Conservation (phyloP, 53 echinoderm and acorn worm species). For the Holothuria scabra region DNA sequence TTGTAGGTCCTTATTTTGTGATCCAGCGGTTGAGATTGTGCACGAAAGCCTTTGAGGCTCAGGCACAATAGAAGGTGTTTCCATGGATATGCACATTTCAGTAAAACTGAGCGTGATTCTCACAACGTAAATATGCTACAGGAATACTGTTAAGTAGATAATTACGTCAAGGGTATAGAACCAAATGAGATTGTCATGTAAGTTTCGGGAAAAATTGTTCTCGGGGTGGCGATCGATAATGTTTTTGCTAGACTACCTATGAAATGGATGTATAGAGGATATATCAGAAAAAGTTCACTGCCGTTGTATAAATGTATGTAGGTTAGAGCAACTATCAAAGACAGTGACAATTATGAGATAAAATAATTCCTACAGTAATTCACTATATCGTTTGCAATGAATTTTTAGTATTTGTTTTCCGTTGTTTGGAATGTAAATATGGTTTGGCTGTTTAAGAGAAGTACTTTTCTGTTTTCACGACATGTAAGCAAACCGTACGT, state of each 20-base stretch:
- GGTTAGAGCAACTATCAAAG: background rate
- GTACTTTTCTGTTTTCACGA: background rate
- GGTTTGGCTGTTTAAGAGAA: background rate
- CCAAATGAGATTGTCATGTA: no score
- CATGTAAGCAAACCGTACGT: no score
- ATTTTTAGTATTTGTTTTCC: background rate
- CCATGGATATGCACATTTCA: slow-evolving; percentile 37
- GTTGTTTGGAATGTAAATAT: slow-evolving; percentile 1
- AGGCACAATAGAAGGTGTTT: slow-evolving; percentile 38
- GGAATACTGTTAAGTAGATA: slow-evolving; percentile 4
- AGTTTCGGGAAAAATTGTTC: no score
- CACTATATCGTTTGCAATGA: no score
- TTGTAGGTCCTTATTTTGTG: slow-evolving; percentile 30
- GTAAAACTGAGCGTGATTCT: slow-evolving; percentile 20
- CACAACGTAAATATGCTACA: slow-evolving; percentile 39
- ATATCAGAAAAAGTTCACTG: slow-evolving; percentile 27
- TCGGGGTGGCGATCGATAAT: no score
- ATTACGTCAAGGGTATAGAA: background rate
- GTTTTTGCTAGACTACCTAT: background rate
- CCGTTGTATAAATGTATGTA: background rate
- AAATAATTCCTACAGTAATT: no score
- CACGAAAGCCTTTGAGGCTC: slow-evolving; percentile 26
- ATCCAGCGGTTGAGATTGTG: slow-evolving; percentile 34
- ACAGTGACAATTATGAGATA: no score
- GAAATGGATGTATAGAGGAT: background rate